These are phyloP conservation scores for Lamellibrachia columna DNA, from an alignment of 2,888 invertebrate genomes.

Conservation along the genomic window DNA sequence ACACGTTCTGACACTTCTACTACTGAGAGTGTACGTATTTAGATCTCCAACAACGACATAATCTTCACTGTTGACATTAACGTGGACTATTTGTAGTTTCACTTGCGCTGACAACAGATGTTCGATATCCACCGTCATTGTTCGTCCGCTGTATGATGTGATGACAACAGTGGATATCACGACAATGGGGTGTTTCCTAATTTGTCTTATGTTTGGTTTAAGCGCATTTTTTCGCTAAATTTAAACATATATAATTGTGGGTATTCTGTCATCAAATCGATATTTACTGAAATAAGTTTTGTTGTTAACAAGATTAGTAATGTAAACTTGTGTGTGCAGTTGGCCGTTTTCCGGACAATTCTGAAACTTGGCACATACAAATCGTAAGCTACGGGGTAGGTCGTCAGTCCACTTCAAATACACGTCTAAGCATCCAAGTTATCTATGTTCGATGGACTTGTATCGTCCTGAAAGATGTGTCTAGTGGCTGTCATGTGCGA, in stretches of 20 bases:
- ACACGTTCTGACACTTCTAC: no score
- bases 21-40: no score
- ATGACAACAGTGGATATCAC: neutral
- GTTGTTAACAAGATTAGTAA: neutral
- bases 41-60: neutral
- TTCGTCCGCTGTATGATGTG: neutral
- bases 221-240: neutral
- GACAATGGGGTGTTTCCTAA: neutral
- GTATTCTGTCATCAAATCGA: neutral
- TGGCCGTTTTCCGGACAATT: neutral
- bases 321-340: neutral
- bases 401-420: neutral
- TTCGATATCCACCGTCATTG: neutral
- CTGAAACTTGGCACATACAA: neutral
- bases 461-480: neutral
- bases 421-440: neutral
- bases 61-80: neutral
- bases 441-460: neutral
- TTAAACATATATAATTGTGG: neutral
- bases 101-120: neutral
- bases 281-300: neutral
- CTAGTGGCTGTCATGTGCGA: neutral
- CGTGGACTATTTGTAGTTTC: neutral
- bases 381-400: neutral
- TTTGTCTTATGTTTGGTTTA: neutral